Conservation (phyloP, 2,888 invertebrate species). For the Mesopsocus fuscifrons region DNA sequence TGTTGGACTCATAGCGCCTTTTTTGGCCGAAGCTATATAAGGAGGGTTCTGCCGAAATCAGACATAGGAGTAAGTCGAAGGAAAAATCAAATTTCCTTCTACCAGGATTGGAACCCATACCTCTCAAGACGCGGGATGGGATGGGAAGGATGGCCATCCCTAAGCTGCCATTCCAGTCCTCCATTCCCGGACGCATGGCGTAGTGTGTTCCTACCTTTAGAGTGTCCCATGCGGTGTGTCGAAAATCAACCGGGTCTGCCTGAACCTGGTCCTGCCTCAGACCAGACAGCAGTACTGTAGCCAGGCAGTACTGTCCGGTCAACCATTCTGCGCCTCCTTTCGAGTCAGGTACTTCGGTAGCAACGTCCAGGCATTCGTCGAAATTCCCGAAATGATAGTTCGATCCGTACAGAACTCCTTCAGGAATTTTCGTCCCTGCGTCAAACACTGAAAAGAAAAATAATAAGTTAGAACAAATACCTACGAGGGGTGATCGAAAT, state of each 20-base stretch:
- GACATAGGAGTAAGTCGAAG: no score
- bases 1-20: no score
- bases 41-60: no score
- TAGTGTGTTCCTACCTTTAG: no score
- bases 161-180: no score
- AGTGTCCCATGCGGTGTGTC: slow-evolving; percentile 4
- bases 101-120: no score
- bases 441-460: slow-evolving; percentile 9
- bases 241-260: background rate
- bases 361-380: slow-evolving; percentile 13
- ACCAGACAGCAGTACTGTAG: slow-evolving; percentile 4
- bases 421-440: slow-evolving; percentile 7
- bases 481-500: background rate
- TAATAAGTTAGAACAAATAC: background rate
- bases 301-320: slow-evolving; percentile 7
- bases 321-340: background rate
- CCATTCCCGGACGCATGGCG: no score
- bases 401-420: slow-evolving; percentile 4
- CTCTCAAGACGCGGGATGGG: no score
- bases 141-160: no score
- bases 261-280: background rate
- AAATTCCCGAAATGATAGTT: slow-evolving; percentile 12
- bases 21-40: no score
- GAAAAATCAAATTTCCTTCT: no score
- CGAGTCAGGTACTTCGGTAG: background rate